Percentiles rank a stretch among this genome's conserved stretches.
Conservation (phyloP, 1,140 invertebrate species). For the Leptopilina boulardi region DNA sequence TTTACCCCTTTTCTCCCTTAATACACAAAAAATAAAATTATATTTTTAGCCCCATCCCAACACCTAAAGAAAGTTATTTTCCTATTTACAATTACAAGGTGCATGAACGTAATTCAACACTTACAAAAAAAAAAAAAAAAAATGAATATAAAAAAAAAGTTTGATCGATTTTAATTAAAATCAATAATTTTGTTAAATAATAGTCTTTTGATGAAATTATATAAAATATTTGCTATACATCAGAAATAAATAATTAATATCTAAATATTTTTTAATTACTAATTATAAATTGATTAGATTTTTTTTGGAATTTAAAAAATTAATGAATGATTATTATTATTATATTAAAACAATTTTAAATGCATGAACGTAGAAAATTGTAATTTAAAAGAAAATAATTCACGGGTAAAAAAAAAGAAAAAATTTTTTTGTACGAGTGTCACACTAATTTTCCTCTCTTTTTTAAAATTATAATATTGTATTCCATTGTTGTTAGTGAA, state of each 20-base stretch:
- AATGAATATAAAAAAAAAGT: too few species aligned
- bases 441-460: slow-evolving; percentile 29
- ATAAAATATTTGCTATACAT: too few species aligned
- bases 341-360: background rate
- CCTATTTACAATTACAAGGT: slow-evolving; percentile 2
- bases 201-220: too few species aligned
- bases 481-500: slow-evolving; percentile 35
- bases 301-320: too few species aligned
- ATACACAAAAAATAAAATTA: background rate
- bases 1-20: background rate
- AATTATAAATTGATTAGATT: too few species aligned
- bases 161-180: too few species aligned
- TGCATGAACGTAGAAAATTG: background rate
- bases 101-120: slow-evolving; percentile 16
- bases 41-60: background rate
- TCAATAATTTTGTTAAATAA: too few species aligned
- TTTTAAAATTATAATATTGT: slow-evolving; percentile 38
- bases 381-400: background rate
- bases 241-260: too few species aligned
- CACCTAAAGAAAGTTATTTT: background rate
- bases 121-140: background rate
- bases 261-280: too few species aligned
- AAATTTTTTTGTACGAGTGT: slow-evolving; percentile 15
- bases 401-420: background rate
- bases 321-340: too few species aligned